Evolutionary conservation across 2,888 invertebrate genomes (phyloP).

Genomic region (Cryptocheilus praepositus): DNA sequence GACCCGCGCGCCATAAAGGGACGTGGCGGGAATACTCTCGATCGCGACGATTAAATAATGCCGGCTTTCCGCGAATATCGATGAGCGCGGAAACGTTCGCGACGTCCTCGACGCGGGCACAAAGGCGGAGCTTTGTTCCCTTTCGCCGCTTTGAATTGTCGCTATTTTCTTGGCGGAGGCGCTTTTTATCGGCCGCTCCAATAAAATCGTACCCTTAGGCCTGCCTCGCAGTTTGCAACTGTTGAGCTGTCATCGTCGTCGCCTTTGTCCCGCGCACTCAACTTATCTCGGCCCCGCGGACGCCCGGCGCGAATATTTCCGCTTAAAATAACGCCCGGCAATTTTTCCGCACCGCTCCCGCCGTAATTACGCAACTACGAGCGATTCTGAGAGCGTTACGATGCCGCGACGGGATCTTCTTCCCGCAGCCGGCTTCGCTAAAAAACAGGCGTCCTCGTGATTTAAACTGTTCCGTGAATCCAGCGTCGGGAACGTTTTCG

Average conservation of each 20-base stretch:
- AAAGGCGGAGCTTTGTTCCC: constrained; percentile 16
- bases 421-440: too few relatives aligned
- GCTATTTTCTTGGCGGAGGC: constrained; percentile 25
- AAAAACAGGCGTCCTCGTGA: too few relatives aligned
- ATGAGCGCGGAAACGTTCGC: constrained; percentile 4
- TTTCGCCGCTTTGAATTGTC: constrained; percentile 21
- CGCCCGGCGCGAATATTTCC: constrained; percentile 10
- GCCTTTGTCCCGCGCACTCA: constrained; percentile 34
- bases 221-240: constrained; percentile 38
- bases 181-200: constrained; percentile 21
- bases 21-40: too few relatives aligned
- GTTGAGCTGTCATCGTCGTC: constrained; percentile 42
- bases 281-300: background rate
- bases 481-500: too few relatives aligned
- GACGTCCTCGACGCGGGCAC: background rate
- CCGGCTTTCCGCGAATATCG: constrained; percentile 5
- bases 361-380: background rate
- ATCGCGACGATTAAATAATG: constrained; percentile 5
- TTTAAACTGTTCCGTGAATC: too few relatives aligned
- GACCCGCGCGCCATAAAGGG: too few relatives aligned
- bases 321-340: constrained; percentile 13
- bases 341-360: constrained; percentile 2
- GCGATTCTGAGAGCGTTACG: too few relatives aligned
- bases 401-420: too few relatives aligned
- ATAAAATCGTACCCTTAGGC: constrained; percentile 47